Percentiles rank a stretch among this genome's conserved stretches.
These are phyloP conservation scores for Cyprinodon variegatus DNA, from an alignment of 2,113 vertebrate species.

Conservation along the genomic window DNA sequence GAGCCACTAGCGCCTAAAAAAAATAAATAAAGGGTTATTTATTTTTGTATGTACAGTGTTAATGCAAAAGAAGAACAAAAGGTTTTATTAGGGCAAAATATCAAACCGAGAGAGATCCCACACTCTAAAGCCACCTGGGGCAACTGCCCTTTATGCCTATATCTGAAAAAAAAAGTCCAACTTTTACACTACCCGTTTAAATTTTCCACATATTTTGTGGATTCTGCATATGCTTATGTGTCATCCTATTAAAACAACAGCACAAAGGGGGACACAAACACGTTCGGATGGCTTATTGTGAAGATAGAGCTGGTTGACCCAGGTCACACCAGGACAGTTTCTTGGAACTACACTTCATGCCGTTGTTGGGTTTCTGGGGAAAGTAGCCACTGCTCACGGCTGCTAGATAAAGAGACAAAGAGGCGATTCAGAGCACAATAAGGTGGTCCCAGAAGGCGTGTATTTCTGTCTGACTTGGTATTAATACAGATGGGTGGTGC, in stretches of 20 bases:
- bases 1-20: too few relatives aligned
- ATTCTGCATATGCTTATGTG: not conserved
- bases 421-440: constrained; percentile 5
- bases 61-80: not conserved
- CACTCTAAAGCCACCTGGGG: not conserved
- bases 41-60: too few relatives aligned
- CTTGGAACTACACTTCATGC: not conserved
- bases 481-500: constrained; percentile 43
- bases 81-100: not conserved
- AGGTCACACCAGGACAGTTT: constrained; percentile 42
- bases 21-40: too few relatives aligned
- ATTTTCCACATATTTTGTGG: too few relatives aligned
- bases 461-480: constrained; percentile 51
- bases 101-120: not conserved
- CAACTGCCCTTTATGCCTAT: not conserved
- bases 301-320: not conserved
- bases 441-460: constrained; percentile 16
- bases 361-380: constrained; percentile 37
- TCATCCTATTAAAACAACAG: not conserved
- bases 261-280: not conserved
- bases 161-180: not conserved
- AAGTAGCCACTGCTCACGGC: constrained; percentile 30
- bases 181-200: too few relatives aligned
- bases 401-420: constrained; percentile 38
- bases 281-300: not conserved